Base-by-base conservation (phyloP, 2,888 invertebrate species). In the Hecatera dysodea region DNA sequence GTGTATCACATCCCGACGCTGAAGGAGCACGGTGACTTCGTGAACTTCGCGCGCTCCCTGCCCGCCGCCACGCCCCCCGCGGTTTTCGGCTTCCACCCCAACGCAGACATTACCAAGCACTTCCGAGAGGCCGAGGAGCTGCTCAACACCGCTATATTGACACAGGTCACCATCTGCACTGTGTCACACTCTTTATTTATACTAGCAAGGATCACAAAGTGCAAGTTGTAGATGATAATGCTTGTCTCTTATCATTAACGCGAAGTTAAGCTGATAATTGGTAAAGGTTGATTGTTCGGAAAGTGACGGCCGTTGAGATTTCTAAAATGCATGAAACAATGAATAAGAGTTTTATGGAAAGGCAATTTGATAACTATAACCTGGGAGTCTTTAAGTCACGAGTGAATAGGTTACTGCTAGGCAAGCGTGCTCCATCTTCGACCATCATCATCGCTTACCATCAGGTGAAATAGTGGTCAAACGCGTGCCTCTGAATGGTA, bases 21-120 rank as follows among this genome's bases (percentile, higher is more conserved):
- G 73, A 97, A 97, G 70, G 98, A 98, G 86, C 97, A 98, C 86
- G 97, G 97, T 0, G 97, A 97, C 39, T 98, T 97, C 90, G 91
- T 98, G 65, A 90, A 92, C 24, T 98, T 97, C 86, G 97, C 97
- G 0, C 97, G 95, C 29, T 96, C 97, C 39, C 92, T 99, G 84
- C 99, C 99, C 0, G 95, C 97, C 68, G 97, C 97, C 36, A 97
- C 98, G 22, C 96, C 97, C 67, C 99, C 99, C 0, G 97, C 97
- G 75, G 98, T 99, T 52, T 99, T 99, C 93, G 99, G 99, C 17
- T 98, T 99, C 97, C 98, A 99, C 91, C 97, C 98, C 72, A 99
- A 99, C 94, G 99, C 99, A 0, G 98, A 99, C 88, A 98, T 99
- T 86, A 97, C 98, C 87, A 98, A 98, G 91, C 99, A 99, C 91